phyloP scores from a whole-genome alignment of 2,888 invertebrate species.

The Epicampocera succincta region DNA sequence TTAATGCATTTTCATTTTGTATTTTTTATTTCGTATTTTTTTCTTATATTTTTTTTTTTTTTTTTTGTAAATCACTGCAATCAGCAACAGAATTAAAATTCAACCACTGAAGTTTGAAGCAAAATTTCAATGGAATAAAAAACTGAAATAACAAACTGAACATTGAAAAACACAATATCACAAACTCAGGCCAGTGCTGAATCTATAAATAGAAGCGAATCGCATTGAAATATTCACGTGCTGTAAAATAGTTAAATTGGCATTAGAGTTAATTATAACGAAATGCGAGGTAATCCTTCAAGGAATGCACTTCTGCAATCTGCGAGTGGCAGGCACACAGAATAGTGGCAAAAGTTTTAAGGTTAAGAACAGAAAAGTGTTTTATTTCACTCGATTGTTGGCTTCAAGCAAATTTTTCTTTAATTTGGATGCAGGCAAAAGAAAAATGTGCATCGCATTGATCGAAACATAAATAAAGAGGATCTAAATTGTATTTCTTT shows the following conservation, averaged over 20 bases:
- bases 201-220: constrained; percentile 9
- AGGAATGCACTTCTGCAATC: constrained; percentile 6
- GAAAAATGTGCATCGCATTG: no score
- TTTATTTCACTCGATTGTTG: not conserved
- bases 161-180: not conserved
- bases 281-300: constrained; percentile 18
- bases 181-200: not conserved
- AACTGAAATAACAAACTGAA: not conserved
- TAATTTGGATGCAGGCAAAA: no score
- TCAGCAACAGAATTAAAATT: constrained; percentile 22
- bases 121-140: constrained; percentile 1
- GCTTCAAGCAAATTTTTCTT: not conserved
- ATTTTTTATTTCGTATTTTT: no score
- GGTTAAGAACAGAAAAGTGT: not conserved
- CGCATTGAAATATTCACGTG: not conserved
- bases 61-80: constrained; percentile 11
- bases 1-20: constrained; percentile 41
- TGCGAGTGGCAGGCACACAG: not conserved
- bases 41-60: no score
- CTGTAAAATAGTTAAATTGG: not conserved
- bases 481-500: no score
- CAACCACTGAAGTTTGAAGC: constrained; percentile 16
- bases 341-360: not conserved
- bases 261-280: constrained; percentile 26
- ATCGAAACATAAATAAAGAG: no score